Base-by-base conservation (phyloP, 2,113 vertebrate species). In the Leptobrachium ailaonicum region DNA sequence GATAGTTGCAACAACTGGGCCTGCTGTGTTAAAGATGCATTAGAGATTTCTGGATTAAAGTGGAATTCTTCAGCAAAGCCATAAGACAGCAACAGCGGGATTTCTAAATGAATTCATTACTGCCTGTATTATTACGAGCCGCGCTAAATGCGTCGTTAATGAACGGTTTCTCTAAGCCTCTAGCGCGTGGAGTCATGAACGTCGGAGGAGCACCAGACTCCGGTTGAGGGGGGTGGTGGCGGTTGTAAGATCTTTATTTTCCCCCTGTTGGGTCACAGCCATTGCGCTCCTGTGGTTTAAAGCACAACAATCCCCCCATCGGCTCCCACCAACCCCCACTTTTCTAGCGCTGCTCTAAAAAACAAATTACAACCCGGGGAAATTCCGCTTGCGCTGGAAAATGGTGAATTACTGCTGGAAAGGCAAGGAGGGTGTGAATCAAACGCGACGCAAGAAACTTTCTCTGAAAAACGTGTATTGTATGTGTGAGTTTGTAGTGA, bases 41-140 rank as follows among this genome's bases (percentile, higher is more conserved):
- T 72, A 64, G 70, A 73, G 70, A 79, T 79, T 66, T 45, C 50
- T 20, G 75, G 66, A 77, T 77, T 77, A 77, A 77, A 73, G 60
- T 54, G 70, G 77, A 72, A 79, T 71, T 58, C 66, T 64, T 64
- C 68, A 64, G 42, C 68, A 58, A 77, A 77, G 66, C 76, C 66
- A 56, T 60, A 8, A 77, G 76, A 71, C 77, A 66, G 64, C 77
- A 73, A 41, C 69, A 79, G 77, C 77, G 62, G 69, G 70, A 72
- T 62, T 56, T 45, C 77, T 79, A 73, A 79, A 73, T 66, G 77
- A 79, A 79, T 73, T 73, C 77, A 79, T 79, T 79, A 73, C 69
- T n/a, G 54, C 40, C 40, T 6, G 58, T 66, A 68, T 66, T 73
- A 79, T 79, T 73, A 66, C 69, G 20, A 42, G 44, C 44, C 44